Evolutionary conservation across 2,113 vertebrate species (phyloP), one percentile per base, ranked within the genome.

Genomic region (Ariopsis seemanni): DNA sequence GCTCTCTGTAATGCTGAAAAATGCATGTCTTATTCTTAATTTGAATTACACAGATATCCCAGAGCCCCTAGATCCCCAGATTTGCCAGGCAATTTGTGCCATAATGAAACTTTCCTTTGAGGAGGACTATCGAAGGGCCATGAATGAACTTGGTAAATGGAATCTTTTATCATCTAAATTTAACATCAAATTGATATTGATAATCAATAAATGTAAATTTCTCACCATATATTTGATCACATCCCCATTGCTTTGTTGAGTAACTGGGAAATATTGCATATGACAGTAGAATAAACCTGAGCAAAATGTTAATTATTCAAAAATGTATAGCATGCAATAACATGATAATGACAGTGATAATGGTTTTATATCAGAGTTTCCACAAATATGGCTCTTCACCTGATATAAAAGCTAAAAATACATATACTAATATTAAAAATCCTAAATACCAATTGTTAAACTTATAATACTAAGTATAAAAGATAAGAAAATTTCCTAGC

Each of bases 21-120:
- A 9, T 25, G 25, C 48, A 20, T 84, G 1, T 15, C 63, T 85
- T 60, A 62, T 55, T 63, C 63, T 85, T 60, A 62, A 58, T 63
- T 27, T 89, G 25, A 34, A 55, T 25, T 81, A 57, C 52, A 22
- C 94, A 98, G 97, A 92, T 1, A 92, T 95, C n/a, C 97, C 97
- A 0, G 96, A 97, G 85, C 97, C 97, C 0, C 96, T 98, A 0
- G 98, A 99, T 91, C 97, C 97, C 0, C 98, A 99, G 95, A 98
- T 99, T 94, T 99, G 98, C 93, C 98, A 99, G 94, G 97, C 97
- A 86, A 96, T 96, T 83, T 99, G 98, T 0, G 98, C 97, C 2
- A 93, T 99, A 91, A 99, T 99, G 98, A 99, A 99, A 92, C 95
- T 99, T 1, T 99, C 98, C 30, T 99, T 99, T 0, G 98, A 99